Evolutionary conservation across 2,888 invertebrate genomes (phyloP), one percentile per base, ranked within the genome.

Genomic region (Gonocerus acuteangulatus): DNA sequence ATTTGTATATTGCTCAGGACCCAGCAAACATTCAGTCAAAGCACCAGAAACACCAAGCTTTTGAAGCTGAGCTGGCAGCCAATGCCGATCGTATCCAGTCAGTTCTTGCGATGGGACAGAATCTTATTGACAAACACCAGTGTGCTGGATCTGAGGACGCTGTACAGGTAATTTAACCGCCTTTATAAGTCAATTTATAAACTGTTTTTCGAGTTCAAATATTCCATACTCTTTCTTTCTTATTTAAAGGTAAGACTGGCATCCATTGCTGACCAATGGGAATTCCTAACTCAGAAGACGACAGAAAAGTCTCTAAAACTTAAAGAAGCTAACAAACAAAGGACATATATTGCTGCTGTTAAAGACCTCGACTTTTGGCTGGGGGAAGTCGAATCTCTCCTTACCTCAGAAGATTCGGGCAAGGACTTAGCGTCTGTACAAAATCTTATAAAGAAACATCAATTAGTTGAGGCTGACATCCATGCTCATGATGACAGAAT

Each of bases 311-410:
- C 95, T 1, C 82, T 96, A 72, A 95, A 96, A 74, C 79, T 99
- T 71, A 97, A 99, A 76, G 99, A 99, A 75, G 99, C 99, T 56
- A 99, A 97, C 77, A 94, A 96, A 73, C 99, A 99, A 74, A 85
- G 97, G 67, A 95, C 95, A 0, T 99, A 97, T 80, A 97, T 99
- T 76, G 99, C 99, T 62, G 97, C 95, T 36, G 96, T 99, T 66
- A 99, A 99, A 77, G 99, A 99, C 78, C 83, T 99, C 68, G 99
- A 99, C 78, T 99, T 99, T 79, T 99, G 99, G 99, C 84, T 99
- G 61, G 97, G 97, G 70, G 97, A 99, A 82, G 95, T 96, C 65
- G 96, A 96, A 73, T 93, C 93, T 74, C 78, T 97, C 66, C 76
- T 97, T 69, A 93, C 93, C 2, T 93, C 92, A 27, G 96, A 97